phyloP scores from a whole-genome alignment of 2,797 vertebrate genomes.

The Furcifer pardalis region DNA sequence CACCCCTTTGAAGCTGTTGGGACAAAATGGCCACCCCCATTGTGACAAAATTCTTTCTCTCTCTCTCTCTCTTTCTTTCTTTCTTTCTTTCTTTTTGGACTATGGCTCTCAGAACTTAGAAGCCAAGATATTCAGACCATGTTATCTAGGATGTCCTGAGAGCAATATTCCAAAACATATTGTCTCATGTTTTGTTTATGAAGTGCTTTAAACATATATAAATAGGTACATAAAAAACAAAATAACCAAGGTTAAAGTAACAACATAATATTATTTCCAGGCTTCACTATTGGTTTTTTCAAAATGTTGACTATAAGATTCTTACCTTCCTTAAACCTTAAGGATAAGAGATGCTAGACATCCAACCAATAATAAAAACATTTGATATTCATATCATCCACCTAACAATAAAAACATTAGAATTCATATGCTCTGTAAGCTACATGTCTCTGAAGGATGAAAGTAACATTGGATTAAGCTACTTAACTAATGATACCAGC shows the following conservation, averaged over 20 bases:
- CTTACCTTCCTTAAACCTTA: not conserved
- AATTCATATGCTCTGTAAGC: not conserved
- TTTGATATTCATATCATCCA: not conserved
- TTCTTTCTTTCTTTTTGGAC: too few species aligned
- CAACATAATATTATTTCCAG: not conserved
- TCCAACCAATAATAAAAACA: not conserved
- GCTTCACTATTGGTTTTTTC: not conserved
- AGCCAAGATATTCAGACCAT: too few species aligned
- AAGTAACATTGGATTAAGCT: slow-evolving; percentile 14
- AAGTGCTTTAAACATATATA: too few species aligned
- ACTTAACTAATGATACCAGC: slow-evolving; percentile 18
- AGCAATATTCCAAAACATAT: too few species aligned
- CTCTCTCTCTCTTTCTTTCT: too few species aligned
- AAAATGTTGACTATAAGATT: not conserved
- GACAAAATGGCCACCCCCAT: too few species aligned
- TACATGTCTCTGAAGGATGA: slow-evolving; percentile 10
- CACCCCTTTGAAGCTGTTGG: too few species aligned
- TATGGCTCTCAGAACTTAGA: too few species aligned
- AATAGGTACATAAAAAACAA: too few species aligned
- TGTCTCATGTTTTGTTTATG: too few species aligned
- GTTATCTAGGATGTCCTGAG: too few species aligned
- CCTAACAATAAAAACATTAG: not conserved
- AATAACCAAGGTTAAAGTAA: not conserved
- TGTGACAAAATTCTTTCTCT: too few species aligned
- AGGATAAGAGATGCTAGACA: not conserved